A percentile compares a stretch with the other conserved stretches of the same genome.
Evolutionary conservation across 30 jellyfish, hydroid and myxozoan species (phyloP).

Genomic region (Rhopilema esculentum): DNA sequence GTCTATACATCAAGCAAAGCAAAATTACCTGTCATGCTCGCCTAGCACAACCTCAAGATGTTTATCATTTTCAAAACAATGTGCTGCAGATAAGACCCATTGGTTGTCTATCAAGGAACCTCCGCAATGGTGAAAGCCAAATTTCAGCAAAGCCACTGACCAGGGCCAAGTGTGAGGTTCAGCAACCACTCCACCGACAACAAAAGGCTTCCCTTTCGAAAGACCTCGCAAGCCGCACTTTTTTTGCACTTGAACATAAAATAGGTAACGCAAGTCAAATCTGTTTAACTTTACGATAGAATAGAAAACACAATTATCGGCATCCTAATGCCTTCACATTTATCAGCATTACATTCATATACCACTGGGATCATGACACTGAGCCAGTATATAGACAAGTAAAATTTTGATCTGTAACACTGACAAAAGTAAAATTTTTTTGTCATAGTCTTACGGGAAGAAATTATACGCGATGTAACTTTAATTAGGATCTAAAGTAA

Average conservation of each 20-base stretch:
- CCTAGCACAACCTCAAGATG: constrained; percentile 63
- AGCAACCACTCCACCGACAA: constrained; percentile 58
- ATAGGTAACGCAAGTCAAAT: neutral
- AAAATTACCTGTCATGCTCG: constrained; percentile 63
- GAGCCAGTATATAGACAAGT: too few relatives aligned
- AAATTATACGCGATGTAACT: too few relatives aligned
- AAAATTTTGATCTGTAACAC: too few relatives aligned
- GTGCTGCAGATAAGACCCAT: constrained; percentile 77
- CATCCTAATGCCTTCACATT: neutral
- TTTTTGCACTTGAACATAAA: neutral
- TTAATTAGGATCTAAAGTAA: too few relatives aligned
- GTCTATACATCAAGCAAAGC: neutral
- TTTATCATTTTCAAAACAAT: constrained; percentile 31
- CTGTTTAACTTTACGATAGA: neutral
- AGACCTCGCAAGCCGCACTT: constrained; percentile 55
- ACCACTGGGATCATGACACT: too few relatives aligned
- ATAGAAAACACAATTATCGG: neutral
- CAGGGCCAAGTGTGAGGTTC: constrained; percentile 61
- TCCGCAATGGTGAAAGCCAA: constrained; percentile 47
- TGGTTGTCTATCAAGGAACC: constrained; percentile 65
- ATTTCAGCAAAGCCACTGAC: constrained; percentile 58
- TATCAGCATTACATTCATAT: too few relatives aligned
- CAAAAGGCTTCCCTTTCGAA: constrained; percentile 34
- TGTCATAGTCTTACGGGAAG: too few relatives aligned
- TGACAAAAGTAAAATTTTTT: too few relatives aligned